Evolutionary conservation across 2,888 invertebrate genomes (phyloP).

Genomic region (Oconnorella tubifera): DNA sequence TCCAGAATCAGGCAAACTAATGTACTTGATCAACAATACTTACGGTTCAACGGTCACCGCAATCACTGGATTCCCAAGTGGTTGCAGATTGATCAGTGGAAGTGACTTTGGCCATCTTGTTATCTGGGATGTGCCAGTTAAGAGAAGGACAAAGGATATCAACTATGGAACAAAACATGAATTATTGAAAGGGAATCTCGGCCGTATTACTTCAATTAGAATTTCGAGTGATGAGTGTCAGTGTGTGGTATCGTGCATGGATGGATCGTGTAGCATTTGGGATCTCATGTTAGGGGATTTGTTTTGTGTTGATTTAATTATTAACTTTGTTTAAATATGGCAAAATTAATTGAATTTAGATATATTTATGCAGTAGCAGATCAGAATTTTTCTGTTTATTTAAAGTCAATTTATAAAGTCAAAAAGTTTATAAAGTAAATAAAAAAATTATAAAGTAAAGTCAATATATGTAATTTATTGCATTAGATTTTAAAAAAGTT

Average conservation of each 20-base stretch:
- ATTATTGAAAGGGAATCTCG: conserved; percentile 82
- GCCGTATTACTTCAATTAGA: conserved; percentile 76
- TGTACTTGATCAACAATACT: conserved; percentile 80
- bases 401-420: too few relatives aligned
- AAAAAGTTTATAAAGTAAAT: too few relatives aligned
- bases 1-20: conserved; percentile 69
- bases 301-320: too few relatives aligned
- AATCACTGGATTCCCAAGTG: conserved; percentile 70
- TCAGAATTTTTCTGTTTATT: too few relatives aligned
- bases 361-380: too few relatives aligned
- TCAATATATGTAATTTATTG: too few relatives aligned
- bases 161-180: conserved; percentile 58
- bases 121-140: conserved; percentile 41
- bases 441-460: too few relatives aligned
- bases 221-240: conserved; percentile 73
- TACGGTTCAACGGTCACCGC: conserved; percentile 84
- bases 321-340: too few relatives aligned
- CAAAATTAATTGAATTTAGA: too few relatives aligned
- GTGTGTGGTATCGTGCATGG: conserved; percentile 82
- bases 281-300: conserved; percentile 61
- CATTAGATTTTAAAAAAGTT: too few relatives aligned
- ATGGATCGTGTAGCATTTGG: conserved; percentile 92
- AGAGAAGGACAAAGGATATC: conserved; percentile 2
- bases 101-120: conserved; percentile 81
- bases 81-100: conserved; percentile 74